Percentiles rank a stretch among this genome's conserved stretches.
Evolutionary conservation across 1,140 invertebrate genomes (phyloP).

Genomic region (Paramacrobiotus metropolitanus): DNA sequence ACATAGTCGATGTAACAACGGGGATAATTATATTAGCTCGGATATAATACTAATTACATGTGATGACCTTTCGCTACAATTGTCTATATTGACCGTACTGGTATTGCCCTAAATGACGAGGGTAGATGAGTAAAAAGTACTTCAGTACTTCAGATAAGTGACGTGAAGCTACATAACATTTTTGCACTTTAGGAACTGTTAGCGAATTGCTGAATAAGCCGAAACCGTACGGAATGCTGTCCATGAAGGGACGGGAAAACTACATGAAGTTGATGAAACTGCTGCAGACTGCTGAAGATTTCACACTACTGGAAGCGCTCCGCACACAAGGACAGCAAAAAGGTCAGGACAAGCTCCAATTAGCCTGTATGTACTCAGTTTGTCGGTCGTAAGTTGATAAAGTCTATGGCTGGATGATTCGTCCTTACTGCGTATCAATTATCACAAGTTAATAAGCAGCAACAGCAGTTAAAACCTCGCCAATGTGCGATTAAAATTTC

Average conservation of each 20-base stretch:
- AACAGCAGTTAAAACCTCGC: background rate
- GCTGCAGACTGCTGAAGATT: background rate
- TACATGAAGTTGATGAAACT: background rate
- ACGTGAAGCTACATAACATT: too few relatives aligned
- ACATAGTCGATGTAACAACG: background rate
- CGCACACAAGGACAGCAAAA: background rate
- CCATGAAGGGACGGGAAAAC: constrained; percentile 73
- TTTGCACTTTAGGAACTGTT: constrained; percentile 41
- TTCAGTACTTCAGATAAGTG: too few relatives aligned
- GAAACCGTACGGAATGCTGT: constrained; percentile 96
- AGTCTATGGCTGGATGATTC: background rate
- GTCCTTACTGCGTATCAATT: background rate
- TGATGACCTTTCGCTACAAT: too few relatives aligned
- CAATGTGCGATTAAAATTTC: background rate
- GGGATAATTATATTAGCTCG: constrained; percentile 6
- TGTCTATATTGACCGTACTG: too few relatives aligned
- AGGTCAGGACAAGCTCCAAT: background rate
- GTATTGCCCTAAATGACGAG: too few relatives aligned
- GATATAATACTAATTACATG: background rate
- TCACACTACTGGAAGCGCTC: background rate
- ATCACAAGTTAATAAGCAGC: background rate
- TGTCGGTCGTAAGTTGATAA: background rate
- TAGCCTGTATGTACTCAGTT: too few relatives aligned
- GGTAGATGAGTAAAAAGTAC: too few relatives aligned
- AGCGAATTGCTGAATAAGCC: constrained; percentile 89